Percentiles rank a stretch among this genome's conserved stretches.
Evolutionary conservation across 2,888 invertebrate species (phyloP).

Genomic region (Conchocele bisecta): DNA sequence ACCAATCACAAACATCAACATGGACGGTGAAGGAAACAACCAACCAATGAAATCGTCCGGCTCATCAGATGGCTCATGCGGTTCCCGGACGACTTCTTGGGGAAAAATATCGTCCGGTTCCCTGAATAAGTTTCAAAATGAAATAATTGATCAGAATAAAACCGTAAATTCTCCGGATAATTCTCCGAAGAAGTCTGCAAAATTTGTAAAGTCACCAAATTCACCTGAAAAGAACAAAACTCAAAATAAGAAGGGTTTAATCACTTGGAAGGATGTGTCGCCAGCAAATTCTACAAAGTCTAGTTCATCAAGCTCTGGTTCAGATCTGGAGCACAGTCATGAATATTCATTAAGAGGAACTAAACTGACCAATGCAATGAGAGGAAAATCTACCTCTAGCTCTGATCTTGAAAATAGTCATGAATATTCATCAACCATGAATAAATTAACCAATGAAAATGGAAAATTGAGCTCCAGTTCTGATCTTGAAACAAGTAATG

Average conservation of each 20-base stretch:
- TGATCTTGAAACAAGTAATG: slow-evolving; percentile 60
- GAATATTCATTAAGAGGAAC: neutral
- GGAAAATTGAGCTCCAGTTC: slow-evolving; percentile 42
- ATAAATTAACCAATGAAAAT: too few species aligned
- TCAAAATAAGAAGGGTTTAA: slow-evolving; percentile 24
- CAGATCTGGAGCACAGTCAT: slow-evolving; percentile 2
- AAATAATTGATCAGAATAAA: slow-evolving; percentile 11
- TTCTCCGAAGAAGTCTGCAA: too few species aligned
- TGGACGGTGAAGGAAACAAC: slow-evolving; percentile 37
- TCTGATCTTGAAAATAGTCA: slow-evolving; percentile 46
- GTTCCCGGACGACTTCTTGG: slow-evolving; percentile 55
- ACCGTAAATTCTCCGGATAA: slow-evolving; percentile 32
- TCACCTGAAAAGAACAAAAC: slow-evolving; percentile 36
- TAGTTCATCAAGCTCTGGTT: slow-evolving; percentile 27
- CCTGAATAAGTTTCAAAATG: slow-evolving; percentile 35
- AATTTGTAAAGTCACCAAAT: too few species aligned
- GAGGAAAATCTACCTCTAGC: slow-evolving; percentile 41
- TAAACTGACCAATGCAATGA: neutral
- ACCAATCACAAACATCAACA: slow-evolving; percentile 59
- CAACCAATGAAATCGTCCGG: slow-evolving; percentile 48
- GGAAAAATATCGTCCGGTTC: slow-evolving; percentile 46
- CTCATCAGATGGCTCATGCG: slow-evolving; percentile 46
- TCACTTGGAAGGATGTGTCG: slow-evolving; percentile 74
- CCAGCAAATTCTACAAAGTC: too few species aligned
- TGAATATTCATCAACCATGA: slow-evolving; percentile 14